A percentile compares a stretch with the other conserved stretches of the same genome.
Evolutionary conservation across 23 tunicate genomes (phyloP).

Genomic region (Trididemnum nubilum): DNA sequence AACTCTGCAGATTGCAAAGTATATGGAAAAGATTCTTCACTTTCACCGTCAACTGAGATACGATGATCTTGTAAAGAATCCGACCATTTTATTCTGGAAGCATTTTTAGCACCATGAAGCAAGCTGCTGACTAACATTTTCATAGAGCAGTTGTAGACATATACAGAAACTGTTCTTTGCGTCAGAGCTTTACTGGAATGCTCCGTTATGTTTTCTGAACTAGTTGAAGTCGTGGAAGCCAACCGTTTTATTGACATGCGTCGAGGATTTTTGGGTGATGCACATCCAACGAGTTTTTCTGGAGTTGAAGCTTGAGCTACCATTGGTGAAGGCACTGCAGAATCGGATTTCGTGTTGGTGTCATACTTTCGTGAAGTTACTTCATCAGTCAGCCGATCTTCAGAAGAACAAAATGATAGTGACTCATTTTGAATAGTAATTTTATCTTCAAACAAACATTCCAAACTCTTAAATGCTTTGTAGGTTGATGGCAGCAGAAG

Average conservation of each 20-base stretch:
- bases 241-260: constrained; percentile 51
- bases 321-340: neutral
- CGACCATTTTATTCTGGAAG: constrained; percentile 37
- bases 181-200: neutral
- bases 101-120: constrained; percentile 26
- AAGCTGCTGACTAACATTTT: constrained; percentile 38
- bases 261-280: constrained; percentile 10
- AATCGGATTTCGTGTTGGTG: neutral
- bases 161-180: constrained; percentile 51
- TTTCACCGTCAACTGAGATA: neutral
- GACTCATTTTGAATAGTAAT: neutral
- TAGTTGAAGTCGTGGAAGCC: constrained; percentile 19
- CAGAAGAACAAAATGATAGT: neutral
- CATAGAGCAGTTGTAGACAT: constrained; percentile 80
- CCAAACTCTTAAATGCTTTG: constrained; percentile 31
- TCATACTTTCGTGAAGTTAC: too few species aligned
- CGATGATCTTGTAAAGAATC: constrained; percentile 78
- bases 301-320: neutral
- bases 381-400: too few species aligned
- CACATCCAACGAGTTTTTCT: neutral
- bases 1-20: neutral
- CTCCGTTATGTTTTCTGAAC: neutral
- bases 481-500: constrained; percentile 68
- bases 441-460: neutral
- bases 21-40: neutral